phyloP scores from a whole-genome alignment of 1,140 invertebrate genomes.

The Drosophila melanogaster region DNA sequence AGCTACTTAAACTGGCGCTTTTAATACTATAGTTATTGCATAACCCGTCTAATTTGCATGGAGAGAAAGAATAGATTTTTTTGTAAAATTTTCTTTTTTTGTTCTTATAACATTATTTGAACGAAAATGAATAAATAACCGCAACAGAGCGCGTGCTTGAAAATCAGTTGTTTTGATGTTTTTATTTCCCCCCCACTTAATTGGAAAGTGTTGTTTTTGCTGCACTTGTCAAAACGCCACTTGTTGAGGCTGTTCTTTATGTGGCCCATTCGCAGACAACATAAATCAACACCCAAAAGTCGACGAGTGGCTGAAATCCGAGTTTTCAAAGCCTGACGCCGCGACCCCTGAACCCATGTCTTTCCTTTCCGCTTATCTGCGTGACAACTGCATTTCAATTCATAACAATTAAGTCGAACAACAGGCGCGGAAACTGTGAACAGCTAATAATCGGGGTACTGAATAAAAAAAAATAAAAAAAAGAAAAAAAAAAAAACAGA shows the following conservation, averaged over 20 bases:
- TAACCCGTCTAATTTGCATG: background rate
- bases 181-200: background rate
- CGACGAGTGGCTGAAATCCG: constrained; percentile 23
- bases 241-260: background rate
- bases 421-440: constrained; percentile 28
- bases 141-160: background rate
- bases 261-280: constrained; percentile 11
- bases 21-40: background rate
- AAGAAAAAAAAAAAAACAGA: background rate
- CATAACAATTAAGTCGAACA: constrained; percentile 75
- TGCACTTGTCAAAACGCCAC: constrained; percentile 18
- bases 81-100: too few relatives aligned
- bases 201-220: constrained; percentile 9
- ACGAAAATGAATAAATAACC: background rate
- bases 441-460: background rate
- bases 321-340: constrained; percentile 12
- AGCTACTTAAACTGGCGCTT: too few relatives aligned
- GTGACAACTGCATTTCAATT: constrained; percentile 76
- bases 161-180: background rate
- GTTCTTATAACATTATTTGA: background rate
- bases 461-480: background rate
- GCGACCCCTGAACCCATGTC: constrained; percentile 36
- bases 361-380: constrained; percentile 42
- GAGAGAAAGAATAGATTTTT: too few relatives aligned
- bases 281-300: constrained; percentile 68